Base-by-base conservation (phyloP, 2,888 invertebrate species). In the Torymus texanus region DNA sequence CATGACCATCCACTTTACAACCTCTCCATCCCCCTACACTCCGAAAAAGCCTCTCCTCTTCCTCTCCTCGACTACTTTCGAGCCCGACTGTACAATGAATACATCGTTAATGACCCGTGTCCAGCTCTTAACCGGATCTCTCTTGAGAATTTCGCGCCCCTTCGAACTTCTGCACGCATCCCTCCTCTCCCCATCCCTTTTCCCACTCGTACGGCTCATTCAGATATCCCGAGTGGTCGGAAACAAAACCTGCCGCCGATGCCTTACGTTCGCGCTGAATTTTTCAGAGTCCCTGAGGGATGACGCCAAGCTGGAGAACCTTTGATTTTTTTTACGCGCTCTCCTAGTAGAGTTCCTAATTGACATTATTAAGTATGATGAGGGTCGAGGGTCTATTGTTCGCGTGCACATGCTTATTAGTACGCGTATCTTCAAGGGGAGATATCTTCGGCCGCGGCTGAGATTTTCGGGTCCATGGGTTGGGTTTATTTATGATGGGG, bases 61-160 rank as follows among this genome's bases (percentile, higher is more conserved):
- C 41, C 41, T 41, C 41, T 41, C 41, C 41, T 41, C 8, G 41
- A 21, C 21, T 41, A 63, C 24, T 65, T 41, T 65, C 56, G 0
- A 5, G 2, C 18, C 50, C 3, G 29, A 66, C 21, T 53, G 61
- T 68, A 51, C 78, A 70, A 74, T 78, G 79, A 75, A 79, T 80
- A 67, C 61, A 80, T 76, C 58, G 62, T 80, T 76, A 80, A 80
- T 80, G 80, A 68, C 50, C 80, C 72, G 58, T 72, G 80, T 72
- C 80, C 80, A 63, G 62, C 61, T 75, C 72, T 76, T 55, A 61
- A 59, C 65, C 75, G 71, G 24, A 56, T 51, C 59, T 21, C 71
- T 55, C 75, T 51, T 41, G 71, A 79, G 79, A 21, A 56, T 79
- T 71, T 79, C 59, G 58, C 72, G 56, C 71, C 18, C 77, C 63